phyloP scores from a whole-genome alignment of 2,113 vertebrate genomes.

The Nymphicus hollandicus region DNA sequence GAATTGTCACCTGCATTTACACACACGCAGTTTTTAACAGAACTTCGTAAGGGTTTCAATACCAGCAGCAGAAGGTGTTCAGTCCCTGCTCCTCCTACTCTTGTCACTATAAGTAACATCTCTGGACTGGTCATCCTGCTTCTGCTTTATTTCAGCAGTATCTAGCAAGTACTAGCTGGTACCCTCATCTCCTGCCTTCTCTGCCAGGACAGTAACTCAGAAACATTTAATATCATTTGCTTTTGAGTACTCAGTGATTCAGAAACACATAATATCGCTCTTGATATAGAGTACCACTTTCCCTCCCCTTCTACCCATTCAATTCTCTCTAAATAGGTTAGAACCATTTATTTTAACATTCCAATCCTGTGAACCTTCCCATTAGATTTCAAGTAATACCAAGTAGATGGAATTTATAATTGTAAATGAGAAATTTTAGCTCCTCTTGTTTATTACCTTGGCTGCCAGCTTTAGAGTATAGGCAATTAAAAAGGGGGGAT shows the following conservation, averaged over 20 bases:
- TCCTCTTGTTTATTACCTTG: conserved; percentile 23
- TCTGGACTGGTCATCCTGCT: neutral
- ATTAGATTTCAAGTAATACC: conserved; percentile 22
- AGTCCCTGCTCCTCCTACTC: neutral
- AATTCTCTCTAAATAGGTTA: conserved; percentile 29
- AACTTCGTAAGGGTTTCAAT: neutral
- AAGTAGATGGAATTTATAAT: conserved; percentile 7
- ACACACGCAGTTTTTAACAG: neutral
- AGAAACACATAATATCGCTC: neutral
- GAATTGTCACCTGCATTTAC: neutral
- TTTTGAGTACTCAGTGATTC: conserved; percentile 1
- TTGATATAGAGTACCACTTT: conserved; percentile 1
- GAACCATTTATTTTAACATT: conserved; percentile 35
- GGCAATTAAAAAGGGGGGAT: neutral
- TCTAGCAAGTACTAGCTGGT: neutral
- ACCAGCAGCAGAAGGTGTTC: neutral
- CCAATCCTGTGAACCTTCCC: conserved; percentile 8
- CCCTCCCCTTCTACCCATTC: conserved; percentile 10
- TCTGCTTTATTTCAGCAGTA: neutral
- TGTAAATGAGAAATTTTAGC: neutral
- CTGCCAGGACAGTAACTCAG: neutral
- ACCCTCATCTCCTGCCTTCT: neutral
- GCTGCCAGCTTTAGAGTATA: neutral
- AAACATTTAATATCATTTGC: neutral
- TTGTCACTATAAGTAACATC: neutral